Conservation (phyloP, 2,113 vertebrate genomes). For the Ammodytes dubius region DNA sequence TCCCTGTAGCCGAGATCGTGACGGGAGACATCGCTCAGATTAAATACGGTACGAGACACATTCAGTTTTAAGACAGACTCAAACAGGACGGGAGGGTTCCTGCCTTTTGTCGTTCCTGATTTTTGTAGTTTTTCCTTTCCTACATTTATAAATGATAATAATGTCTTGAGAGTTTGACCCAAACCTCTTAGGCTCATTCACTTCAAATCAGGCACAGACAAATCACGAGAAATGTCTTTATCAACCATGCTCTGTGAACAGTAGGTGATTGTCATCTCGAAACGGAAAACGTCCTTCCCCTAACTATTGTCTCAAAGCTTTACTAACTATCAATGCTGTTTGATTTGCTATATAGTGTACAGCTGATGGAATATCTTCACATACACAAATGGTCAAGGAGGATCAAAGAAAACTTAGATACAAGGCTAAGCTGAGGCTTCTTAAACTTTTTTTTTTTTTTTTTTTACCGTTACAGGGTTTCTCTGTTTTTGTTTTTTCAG, state of each 20-base stretch:
- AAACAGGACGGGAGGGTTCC: background rate
- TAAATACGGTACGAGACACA: conserved; percentile 91
- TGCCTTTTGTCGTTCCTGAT: background rate
- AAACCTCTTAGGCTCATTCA: background rate
- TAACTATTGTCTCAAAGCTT: background rate
- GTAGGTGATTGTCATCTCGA: background rate
- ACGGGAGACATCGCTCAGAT: conserved; percentile 97
- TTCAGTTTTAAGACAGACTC: background rate
- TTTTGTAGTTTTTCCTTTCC: background rate
- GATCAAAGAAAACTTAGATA: background rate
- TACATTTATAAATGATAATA: background rate
- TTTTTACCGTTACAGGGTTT: too few species aligned
- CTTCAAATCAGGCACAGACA: background rate
- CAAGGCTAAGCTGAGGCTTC: background rate
- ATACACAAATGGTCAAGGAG: background rate
- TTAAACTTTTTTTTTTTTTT: too few species aligned
- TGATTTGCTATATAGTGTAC: background rate
- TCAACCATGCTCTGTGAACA: too few species aligned
- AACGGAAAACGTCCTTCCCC: background rate
- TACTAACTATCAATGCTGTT: background rate
- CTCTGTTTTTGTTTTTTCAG: too few species aligned
- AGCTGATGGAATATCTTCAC: background rate
- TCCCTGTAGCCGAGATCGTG: conserved; percentile 94
- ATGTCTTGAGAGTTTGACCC: background rate
- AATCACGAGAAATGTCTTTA: background rate